Conservation (phyloP, 2,797 vertebrate genomes). For the Gouania willdenowi region DNA sequence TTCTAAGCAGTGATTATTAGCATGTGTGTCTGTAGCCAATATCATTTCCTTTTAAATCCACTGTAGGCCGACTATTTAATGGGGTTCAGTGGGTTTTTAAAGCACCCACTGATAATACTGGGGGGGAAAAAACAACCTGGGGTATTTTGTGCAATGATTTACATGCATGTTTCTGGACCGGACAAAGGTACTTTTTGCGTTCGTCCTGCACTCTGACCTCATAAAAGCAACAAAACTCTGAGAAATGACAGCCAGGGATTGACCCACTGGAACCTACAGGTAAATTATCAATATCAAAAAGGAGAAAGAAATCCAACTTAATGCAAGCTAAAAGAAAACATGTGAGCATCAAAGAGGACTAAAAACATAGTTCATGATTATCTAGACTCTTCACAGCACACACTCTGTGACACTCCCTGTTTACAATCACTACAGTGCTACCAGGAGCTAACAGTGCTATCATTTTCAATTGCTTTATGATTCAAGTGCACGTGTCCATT, state of each 20-base stretch:
- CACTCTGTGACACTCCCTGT: slow-evolving; percentile 2
- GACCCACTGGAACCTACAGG: slow-evolving; percentile 8
- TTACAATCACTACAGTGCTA: slow-evolving; percentile 10
- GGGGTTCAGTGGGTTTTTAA: too few relatives aligned
- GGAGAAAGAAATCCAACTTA: slow-evolving; percentile 15
- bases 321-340: slow-evolving; percentile 26
- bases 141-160: slow-evolving; percentile 27
- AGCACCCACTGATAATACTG: too few relatives aligned
- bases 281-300: slow-evolving; percentile 18
- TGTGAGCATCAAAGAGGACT: slow-evolving; percentile 7
- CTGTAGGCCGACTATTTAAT: too few relatives aligned
- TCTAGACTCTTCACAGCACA: background rate
- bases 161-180: background rate
- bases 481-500: slow-evolving; percentile 6
- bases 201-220: slow-evolving; percentile 25
- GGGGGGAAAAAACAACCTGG: slow-evolving; percentile 1
- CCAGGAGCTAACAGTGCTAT: slow-evolving; percentile 22
- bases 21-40: too few relatives aligned
- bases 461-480: slow-evolving; percentile 6
- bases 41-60: too few relatives aligned
- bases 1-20: too few relatives aligned
- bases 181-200: slow-evolving; percentile 19
- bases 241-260: slow-evolving; percentile 14
- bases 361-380: slow-evolving; percentile 7
- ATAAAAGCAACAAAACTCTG: slow-evolving; percentile 9